These are phyloP conservation scores for Manis pentadactyla DNA, from an alignment of 2,797 vertebrate species.

Conservation along the genomic window DNA sequence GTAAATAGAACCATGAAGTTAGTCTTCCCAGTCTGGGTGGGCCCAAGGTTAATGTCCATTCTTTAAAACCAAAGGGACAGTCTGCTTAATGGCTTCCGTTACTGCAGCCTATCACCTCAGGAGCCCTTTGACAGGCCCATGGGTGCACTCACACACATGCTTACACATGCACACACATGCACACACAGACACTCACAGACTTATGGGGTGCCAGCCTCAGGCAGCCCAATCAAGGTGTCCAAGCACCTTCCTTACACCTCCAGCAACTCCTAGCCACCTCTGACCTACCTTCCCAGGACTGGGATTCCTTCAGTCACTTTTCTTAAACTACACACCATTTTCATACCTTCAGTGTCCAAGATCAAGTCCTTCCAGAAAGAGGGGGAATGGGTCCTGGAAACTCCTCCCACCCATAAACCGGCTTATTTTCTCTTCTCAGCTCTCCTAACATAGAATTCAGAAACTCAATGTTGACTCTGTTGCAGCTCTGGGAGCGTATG, in stretches of 20 bases:
- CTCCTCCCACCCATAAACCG: neutral
- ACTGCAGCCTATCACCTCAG: neutral
- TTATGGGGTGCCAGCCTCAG: no score
- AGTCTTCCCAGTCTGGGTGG: neutral
- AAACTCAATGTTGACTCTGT: neutral
- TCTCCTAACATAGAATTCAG: neutral
- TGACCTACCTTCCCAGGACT: neutral
- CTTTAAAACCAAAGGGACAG: neutral
- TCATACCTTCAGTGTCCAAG: neutral
- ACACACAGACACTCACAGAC: no score
- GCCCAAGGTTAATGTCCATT: neutral
- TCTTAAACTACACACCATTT: neutral
- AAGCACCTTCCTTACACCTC: neutral
- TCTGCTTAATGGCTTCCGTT: no score
- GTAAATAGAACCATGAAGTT: neutral
- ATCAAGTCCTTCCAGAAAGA: neutral
- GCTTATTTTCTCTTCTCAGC: neutral
- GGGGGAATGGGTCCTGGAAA: neutral
- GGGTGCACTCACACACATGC: neutral
- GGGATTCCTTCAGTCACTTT: neutral
- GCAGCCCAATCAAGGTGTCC: neutral
- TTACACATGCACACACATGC: rapidly evolving
- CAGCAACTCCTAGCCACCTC: no score
- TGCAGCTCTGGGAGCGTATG: neutral
- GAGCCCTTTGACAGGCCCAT: neutral